A percentile compares a stretch with the other conserved stretches of the same genome.
phyloP scores from a whole-genome alignment of 2,113 vertebrate species.

The Panthera uncia region DNA sequence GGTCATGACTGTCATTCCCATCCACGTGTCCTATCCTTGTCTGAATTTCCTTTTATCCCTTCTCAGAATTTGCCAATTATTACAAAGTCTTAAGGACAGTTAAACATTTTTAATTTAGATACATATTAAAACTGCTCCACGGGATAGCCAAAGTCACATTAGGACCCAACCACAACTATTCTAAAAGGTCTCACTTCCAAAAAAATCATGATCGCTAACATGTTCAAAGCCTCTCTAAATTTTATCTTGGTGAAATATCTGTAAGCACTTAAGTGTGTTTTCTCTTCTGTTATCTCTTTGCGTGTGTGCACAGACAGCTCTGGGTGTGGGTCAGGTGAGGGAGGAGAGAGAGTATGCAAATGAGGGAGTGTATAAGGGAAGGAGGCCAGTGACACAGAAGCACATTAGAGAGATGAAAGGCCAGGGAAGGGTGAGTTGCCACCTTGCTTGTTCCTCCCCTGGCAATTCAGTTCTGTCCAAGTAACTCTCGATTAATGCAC shows the following conservation, averaged over 20 bases:
- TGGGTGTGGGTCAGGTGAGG: background rate
- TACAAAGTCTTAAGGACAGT: background rate
- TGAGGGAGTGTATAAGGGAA: background rate
- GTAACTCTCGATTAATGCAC: slow-evolving; percentile 70
- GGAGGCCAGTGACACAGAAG: background rate
- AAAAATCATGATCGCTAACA: background rate
- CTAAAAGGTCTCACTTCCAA: background rate
- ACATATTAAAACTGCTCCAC: background rate
- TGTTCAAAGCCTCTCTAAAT: background rate
- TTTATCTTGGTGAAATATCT: background rate
- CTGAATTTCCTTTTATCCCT: background rate
- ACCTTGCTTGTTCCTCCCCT: slow-evolving; percentile 45
- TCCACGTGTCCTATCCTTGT: background rate
- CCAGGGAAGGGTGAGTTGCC: slow-evolving; percentile 43
- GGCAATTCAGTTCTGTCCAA: slow-evolving; percentile 66
- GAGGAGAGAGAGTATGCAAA: background rate
- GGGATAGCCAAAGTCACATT: background rate
- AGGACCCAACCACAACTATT: background rate
- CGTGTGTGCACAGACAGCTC: background rate
- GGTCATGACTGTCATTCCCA: background rate
- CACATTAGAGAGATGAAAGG: background rate
- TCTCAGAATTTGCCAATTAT: background rate
- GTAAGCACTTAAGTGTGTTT: background rate
- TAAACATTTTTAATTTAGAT: background rate
- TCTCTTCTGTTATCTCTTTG: background rate